Conservation (phyloP, 2,797 vertebrate species). For the Podarcis lilfordi region DNA sequence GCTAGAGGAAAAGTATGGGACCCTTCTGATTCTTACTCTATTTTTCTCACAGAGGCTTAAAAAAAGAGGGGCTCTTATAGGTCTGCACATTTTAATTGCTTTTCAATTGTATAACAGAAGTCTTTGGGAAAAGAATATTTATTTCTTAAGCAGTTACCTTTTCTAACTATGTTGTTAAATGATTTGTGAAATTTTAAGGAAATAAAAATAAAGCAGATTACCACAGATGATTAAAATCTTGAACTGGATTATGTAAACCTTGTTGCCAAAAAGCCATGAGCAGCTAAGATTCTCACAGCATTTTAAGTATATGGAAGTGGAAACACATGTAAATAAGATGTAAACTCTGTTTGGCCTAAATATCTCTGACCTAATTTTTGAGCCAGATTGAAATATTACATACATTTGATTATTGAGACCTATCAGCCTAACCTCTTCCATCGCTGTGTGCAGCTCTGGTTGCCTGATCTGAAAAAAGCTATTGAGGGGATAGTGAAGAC, state of each 20-base stretch:
- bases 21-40: conserved; percentile 29
- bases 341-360: neutral
- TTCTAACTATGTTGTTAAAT: neutral
- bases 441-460: neutral
- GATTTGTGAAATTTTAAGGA: neutral
- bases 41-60: neutral
- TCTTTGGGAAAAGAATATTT: neutral
- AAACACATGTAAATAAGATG: neutral
- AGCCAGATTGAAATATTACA: neutral
- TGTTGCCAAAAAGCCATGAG: neutral
- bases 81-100: conserved; percentile 47
- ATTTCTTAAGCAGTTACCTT: neutral
- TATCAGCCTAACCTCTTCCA: neutral
- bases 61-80: conserved; percentile 13
- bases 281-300: neutral
- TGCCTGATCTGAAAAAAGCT: neutral
- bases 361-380: neutral
- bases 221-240: neutral
- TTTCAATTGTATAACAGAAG: conserved; percentile 38
- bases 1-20: conserved; percentile 44
- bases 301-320: neutral
- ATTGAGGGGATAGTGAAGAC: neutral
- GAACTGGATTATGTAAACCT: neutral
- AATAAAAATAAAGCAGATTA: neutral
- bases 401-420: neutral